Percentiles rank a stretch among this genome's conserved stretches.
These are phyloP conservation scores for Lethrus apterus DNA, from an alignment of 1,140 invertebrate genomes.

Conservation along the genomic window DNA sequence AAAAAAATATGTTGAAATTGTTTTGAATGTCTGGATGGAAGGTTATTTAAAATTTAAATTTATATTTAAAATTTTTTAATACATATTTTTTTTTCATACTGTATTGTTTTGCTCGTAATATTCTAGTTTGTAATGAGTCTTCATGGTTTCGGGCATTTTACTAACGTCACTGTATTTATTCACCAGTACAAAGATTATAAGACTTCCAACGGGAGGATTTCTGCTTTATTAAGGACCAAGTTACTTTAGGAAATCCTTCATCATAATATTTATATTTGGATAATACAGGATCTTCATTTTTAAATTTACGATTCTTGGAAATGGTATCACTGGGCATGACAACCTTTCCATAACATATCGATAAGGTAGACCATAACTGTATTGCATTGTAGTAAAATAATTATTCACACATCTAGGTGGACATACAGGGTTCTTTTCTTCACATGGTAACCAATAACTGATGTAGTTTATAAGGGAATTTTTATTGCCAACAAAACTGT, in stretches of 20 bases:
- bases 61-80: too few relatives aligned
- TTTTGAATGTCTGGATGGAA: too few relatives aligned
- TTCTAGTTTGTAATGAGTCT: too few relatives aligned
- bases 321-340: constrained; percentile 22
- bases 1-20: too few relatives aligned
- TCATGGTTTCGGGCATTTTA: too few relatives aligned
- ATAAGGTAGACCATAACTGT: constrained; percentile 27
- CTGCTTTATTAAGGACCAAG: constrained; percentile 18
- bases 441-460: constrained; percentile 20
- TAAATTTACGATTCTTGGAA: constrained; percentile 22
- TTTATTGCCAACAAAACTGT: constrained; percentile 13
- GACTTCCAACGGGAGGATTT: constrained; percentile 24
- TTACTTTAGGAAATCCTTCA: constrained; percentile 18
- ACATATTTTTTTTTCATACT: too few relatives aligned
- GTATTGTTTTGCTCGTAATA: too few relatives aligned
- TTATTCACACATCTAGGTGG: constrained; percentile 16
- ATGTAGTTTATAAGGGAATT: constrained; percentile 26
- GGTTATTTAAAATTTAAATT: too few relatives aligned
- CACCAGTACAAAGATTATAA: constrained; percentile 26
- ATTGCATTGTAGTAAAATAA: constrained; percentile 32
- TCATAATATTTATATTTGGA: constrained; percentile 28
- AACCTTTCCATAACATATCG: constrained; percentile 29
- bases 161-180: too few relatives aligned
- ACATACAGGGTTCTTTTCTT: constrained; percentile 16
- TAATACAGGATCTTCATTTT: constrained; percentile 3